phyloP scores from a whole-genome alignment of 2,113 vertebrate genomes.

The Oncorhynchus clarkii region DNA sequence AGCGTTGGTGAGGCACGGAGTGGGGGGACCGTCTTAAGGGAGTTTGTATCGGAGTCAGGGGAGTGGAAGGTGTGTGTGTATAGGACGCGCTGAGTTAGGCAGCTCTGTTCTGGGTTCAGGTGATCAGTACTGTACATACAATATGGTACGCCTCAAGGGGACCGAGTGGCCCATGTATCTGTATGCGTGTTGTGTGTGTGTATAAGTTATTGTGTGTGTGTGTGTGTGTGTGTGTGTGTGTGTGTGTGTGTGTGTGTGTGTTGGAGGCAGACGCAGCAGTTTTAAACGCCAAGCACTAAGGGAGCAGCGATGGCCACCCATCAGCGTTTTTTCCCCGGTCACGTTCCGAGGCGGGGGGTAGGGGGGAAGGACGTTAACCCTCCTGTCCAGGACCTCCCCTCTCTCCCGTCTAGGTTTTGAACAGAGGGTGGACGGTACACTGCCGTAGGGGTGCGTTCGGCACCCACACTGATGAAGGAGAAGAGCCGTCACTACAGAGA shows the following conservation, averaged over 20 bases:
- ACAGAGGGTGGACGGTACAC: neutral
- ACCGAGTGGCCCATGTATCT: neutral
- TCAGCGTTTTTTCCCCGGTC: slow-evolving; percentile 68
- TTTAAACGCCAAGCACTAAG: slow-evolving; percentile 63
- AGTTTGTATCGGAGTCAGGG: slow-evolving; percentile 26
- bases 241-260: slow-evolving; percentile 28
- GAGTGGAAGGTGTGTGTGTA: slow-evolving; percentile 22
- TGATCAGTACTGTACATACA: slow-evolving; percentile 25
- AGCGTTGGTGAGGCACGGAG: slow-evolving; percentile 32
- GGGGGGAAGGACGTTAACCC: neutral
- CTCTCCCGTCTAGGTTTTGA: neutral
- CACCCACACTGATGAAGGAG: slow-evolving; percentile 44
- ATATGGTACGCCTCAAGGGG: no score
- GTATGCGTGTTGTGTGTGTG: slow-evolving; percentile 14
- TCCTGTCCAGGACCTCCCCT: slow-evolving; percentile 14
- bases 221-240: slow-evolving; percentile 32
- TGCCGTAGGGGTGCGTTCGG: slow-evolving; percentile 19
- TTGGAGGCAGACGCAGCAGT: slow-evolving; percentile 67
- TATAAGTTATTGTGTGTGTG: slow-evolving; percentile 27
- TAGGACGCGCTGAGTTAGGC: slow-evolving; percentile 37
- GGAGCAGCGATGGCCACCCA: slow-evolving; percentile 58
- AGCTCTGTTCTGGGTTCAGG: slow-evolving; percentile 33
- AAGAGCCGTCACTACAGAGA: slow-evolving; percentile 50
- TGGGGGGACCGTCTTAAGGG: slow-evolving; percentile 35
- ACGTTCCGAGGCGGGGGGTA: slow-evolving; percentile 23